Evolutionary conservation across 2,888 invertebrate species (phyloP), one percentile per base, ranked within the genome.

Genomic region (Archips crataeganus): DNA sequence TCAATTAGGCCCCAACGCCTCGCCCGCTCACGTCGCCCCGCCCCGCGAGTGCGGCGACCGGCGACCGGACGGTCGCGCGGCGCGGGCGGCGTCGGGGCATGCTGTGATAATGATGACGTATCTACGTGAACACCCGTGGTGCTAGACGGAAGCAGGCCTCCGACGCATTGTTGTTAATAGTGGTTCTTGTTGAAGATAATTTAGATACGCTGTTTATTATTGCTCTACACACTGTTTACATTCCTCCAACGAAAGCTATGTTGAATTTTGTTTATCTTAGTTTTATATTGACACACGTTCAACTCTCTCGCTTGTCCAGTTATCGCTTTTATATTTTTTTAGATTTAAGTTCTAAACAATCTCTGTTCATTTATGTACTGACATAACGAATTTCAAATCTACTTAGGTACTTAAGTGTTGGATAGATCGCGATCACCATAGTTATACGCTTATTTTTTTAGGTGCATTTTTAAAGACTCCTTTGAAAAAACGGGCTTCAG

Each of bases 181-280:
- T 88, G 87, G 84, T 91, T 88, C 89, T 91, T 91, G 93, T 93
- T 92, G 84, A 90, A 86, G 80, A 82, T 85, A 78, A 81, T 85
- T 86, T 84, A 86, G 87, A 85, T 85, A 83, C 87, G 83, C 88
- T 89, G 88, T 93, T 92, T 90, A 90, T 89, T 88, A 88, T 91
- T 89, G 89, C 91, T 91, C 89, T 88, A 87, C 87, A 87, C 87
- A 90, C 90, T 93, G 89, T 93, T 93, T 92, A 94, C 94, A 94
- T 94, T 94, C 94, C 94, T 91, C 90, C 90, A 89, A 88, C 88
- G 87, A 91, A 90, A 87, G 86, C 89, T 90, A 91, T 90, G 92
- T 93, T 93, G 90, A 90, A 87, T 93, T 92, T 92, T 93, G 90
- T 92, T 93, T 90, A 88, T 88, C 79, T 89, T 93, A 93, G 89